These are phyloP conservation scores for Saturnia pavonia DNA, from an alignment of 2,888 invertebrate genomes.

Conservation along the genomic window DNA sequence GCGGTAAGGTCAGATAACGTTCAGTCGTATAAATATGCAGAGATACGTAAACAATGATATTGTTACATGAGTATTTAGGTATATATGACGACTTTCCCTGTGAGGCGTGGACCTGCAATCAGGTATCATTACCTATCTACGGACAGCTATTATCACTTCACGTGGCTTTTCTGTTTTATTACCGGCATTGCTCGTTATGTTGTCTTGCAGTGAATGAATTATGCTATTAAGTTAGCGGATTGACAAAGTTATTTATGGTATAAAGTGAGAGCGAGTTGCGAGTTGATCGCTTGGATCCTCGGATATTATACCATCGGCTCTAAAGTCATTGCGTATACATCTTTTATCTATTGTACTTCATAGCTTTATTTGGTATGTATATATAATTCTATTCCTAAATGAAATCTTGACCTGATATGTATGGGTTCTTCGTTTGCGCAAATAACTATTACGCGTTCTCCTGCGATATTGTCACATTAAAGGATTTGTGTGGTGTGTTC, in stretches of 20 bases:
- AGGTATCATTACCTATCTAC: conserved; percentile 81
- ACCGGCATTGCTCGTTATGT: conserved; percentile 79
- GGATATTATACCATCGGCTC: conserved; percentile 27
- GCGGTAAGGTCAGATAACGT: conserved; percentile 59
- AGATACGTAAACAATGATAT: conserved; percentile 22
- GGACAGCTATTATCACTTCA: conserved; percentile 78
- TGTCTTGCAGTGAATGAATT: conserved; percentile 80
- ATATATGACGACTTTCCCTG: conserved; percentile 46
- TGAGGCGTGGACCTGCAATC: conserved; percentile 75
- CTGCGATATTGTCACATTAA: too few relatives aligned
- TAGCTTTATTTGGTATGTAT: too few relatives aligned
- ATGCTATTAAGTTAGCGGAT: conserved; percentile 82
- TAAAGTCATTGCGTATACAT: too few relatives aligned
- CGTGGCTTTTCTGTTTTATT: conserved; percentile 81
- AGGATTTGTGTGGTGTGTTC: too few relatives aligned
- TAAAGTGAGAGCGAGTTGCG: conserved; percentile 71
- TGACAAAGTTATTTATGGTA: conserved; percentile 81
- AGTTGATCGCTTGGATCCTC: conserved; percentile 58
- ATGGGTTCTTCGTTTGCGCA: too few relatives aligned
- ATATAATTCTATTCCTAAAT: too few relatives aligned
- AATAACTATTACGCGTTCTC: too few relatives aligned
- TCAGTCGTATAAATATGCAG: conserved; percentile 32
- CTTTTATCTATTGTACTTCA: too few relatives aligned
- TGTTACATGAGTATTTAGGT: conserved; percentile 30
- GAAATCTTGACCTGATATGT: too few relatives aligned